Evolutionary conservation across 1,140 invertebrate species (phyloP).

Genomic region (Bombyx mori): DNA sequence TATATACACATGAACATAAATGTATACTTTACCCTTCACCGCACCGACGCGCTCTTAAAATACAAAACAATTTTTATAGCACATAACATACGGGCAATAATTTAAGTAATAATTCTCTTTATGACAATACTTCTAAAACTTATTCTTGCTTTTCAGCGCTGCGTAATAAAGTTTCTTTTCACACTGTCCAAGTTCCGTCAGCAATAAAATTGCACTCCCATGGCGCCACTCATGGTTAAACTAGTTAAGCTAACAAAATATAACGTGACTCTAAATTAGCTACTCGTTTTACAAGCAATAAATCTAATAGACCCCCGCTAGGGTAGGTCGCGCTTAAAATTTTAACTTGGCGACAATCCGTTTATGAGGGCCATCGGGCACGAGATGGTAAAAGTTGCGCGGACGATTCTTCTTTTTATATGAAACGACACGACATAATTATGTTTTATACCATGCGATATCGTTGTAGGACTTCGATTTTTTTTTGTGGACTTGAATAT

Average conservation of each 20-base stretch:
- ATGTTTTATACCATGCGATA: no score
- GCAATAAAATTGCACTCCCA: constrained; percentile 26
- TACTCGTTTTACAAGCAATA: constrained; percentile 67
- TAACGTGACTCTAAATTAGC: constrained; percentile 66
- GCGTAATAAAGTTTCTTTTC: constrained; percentile 26
- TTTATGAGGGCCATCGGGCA: constrained; percentile 17
- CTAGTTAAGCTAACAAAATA: constrained; percentile 64
- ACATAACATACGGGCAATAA: constrained; percentile 49
- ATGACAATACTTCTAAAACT: constrained; percentile 3
- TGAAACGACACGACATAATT: not conserved
- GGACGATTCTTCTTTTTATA: not conserved
- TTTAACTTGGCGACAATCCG: constrained; percentile 52
- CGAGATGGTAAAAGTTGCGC: constrained; percentile 13
- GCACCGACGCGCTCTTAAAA: no score
- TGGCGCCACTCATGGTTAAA: constrained; percentile 44
- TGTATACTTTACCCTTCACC: no score
- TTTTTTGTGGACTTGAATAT: no score
- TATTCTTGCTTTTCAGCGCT: constrained; percentile 4
- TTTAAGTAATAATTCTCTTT: constrained; percentile 19
- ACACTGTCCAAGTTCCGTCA: not conserved
- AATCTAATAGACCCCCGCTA: constrained; percentile 54
- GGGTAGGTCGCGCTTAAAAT: constrained; percentile 45
- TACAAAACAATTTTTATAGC: constrained; percentile 26
- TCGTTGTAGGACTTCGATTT: no score
- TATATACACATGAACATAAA: no score